phyloP scores from a whole-genome alignment of 2,797 vertebrate species.

The Pyrocephalus nanus region DNA sequence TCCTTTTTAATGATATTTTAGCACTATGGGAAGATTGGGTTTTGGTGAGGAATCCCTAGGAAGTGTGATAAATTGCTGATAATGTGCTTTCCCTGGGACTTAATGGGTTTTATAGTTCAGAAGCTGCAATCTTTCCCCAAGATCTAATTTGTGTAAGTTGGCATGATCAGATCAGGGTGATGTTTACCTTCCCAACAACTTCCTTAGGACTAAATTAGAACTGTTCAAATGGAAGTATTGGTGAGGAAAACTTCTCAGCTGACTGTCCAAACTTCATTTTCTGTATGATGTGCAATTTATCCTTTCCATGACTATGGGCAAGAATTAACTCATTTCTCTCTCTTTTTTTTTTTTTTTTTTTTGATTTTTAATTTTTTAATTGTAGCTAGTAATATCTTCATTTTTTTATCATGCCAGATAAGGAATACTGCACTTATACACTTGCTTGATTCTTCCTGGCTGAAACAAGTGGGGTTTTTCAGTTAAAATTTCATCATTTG shows the following conservation, averaged over 20 bases:
- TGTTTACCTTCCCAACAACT: neutral
- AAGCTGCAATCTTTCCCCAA: neutral
- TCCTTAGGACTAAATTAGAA: neutral
- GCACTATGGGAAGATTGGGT: neutral
- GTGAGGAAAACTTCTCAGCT: neutral
- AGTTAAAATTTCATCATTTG: neutral
- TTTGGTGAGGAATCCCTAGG: slow-evolving; percentile 15
- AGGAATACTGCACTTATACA: neutral
- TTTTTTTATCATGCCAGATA: neutral
- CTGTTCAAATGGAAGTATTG: neutral
- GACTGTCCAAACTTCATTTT: neutral
- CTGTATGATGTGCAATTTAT: neutral
- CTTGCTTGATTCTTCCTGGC: neutral
- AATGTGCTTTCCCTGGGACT: neutral
- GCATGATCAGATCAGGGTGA: neutral
- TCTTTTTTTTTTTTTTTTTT: neutral
- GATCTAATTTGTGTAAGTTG: slow-evolving; percentile 8
- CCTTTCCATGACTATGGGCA: neutral
- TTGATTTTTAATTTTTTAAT: too few species aligned
- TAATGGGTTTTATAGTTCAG: neutral
- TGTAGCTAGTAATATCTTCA: neutral
- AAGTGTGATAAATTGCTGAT: slow-evolving; percentile 5
- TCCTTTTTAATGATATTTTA: neutral
- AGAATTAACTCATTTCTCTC: neutral
- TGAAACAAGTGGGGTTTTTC: neutral